phyloP scores from a whole-genome alignment of 2,113 vertebrate species.

The Eupsittula cactorum region DNA sequence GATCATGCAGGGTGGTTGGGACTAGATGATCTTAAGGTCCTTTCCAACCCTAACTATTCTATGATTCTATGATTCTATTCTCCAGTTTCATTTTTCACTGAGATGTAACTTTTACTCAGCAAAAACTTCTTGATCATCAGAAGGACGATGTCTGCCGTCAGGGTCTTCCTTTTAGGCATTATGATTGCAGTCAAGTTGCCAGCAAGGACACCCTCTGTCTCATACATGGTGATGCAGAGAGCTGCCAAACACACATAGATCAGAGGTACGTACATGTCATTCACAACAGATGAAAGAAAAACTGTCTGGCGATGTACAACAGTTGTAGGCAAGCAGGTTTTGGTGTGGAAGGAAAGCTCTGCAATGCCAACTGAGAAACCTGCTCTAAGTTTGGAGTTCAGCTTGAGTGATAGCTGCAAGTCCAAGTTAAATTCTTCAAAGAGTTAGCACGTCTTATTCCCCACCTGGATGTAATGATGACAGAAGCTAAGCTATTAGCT shows the following conservation, averaged over 20 bases:
- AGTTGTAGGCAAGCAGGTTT: neutral
- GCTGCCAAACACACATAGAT: neutral
- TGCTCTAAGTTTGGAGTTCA: neutral
- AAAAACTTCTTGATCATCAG: neutral
- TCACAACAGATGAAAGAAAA: conserved; percentile 4
- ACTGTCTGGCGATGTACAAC: neutral
- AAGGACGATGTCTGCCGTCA: neutral
- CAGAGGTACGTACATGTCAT: neutral
- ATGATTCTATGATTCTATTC: neutral
- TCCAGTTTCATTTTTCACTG: neutral
- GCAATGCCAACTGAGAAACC: neutral
- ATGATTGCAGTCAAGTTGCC: neutral
- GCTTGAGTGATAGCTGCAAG: neutral
- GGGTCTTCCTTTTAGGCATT: neutral
- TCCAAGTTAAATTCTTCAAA: neutral
- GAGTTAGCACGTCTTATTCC: neutral
- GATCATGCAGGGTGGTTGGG: too few relatives aligned
- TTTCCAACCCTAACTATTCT: too few relatives aligned
- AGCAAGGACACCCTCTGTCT: neutral
- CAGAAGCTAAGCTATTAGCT: neutral
- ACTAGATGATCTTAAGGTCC: too few relatives aligned
- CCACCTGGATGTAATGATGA: neutral
- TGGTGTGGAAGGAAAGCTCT: neutral
- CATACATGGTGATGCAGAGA: neutral
- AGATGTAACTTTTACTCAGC: neutral